Base-by-base conservation (phyloP, 2,797 vertebrate species). In the Coreius guichenoti region DNA sequence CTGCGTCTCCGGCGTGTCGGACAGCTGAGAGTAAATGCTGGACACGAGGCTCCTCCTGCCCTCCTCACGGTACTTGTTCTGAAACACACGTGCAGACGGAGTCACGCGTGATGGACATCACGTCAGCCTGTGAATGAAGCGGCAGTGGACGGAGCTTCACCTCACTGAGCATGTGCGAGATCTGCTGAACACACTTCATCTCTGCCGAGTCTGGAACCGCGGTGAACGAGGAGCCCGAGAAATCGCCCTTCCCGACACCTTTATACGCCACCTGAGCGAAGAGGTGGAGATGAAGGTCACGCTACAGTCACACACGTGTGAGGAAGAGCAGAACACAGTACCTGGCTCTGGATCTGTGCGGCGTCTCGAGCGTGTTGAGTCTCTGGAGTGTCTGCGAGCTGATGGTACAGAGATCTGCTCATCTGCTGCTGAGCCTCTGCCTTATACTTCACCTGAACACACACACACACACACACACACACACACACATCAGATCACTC, bases 311-410 rank as follows among this genome's bases (percentile, higher is more conserved):
- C 29, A 23, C 5, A 1, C 1, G 3, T 51, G 72, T 74, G 72
- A 51, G 47, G 17, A 49, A 8, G 5, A 31, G 26, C 26, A 29
- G 63, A 13, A 72, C 36, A 45, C 16, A 26, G 7, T 83, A 97
- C 96, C 96, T 96, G 92, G 81, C 96, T 97, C 93, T 95, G 96
- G 84, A 96, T 92, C 70, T 94, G 92, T 0, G 93, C 92, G 61
- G 95, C 89, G 89, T 96, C 93, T 91, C 94, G 95, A 1, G 96
- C 95, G 76, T 96, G 95, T 51, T 93, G 95, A 29, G 94, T 96
- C 87, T 97, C 95, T 47, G 95, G 93, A 36, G 96, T 97, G 54
- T 94, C 95, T 36, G 96, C 94, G 95, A 97, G 95, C 90, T 91
- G 93, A 86, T 95, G 95, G 89, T 96, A 97, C 21, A 96, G 91